Evolutionary conservation across 1,140 invertebrate species (phyloP).

Genomic region (Pararge aegeria): DNA sequence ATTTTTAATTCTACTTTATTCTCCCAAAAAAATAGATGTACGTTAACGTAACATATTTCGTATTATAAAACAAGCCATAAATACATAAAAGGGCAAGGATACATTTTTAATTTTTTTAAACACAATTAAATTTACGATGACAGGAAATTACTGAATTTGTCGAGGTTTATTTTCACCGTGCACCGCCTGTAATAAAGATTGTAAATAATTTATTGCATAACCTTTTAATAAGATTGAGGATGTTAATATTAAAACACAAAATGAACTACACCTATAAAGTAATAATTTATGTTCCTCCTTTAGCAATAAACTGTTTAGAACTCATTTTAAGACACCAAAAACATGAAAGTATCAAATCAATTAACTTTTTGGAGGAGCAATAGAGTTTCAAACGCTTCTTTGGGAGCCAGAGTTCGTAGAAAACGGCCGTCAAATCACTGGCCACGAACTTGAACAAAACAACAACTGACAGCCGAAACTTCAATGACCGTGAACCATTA

Average conservation of each 20-base stretch:
- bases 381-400: neutral
- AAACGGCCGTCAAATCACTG: constrained; percentile 6
- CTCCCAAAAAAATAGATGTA: neutral
- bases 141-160: constrained; percentile 27
- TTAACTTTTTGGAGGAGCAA: constrained; percentile 2
- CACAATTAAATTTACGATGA: constrained; percentile 27
- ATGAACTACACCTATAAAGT: neutral
- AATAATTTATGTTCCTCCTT: neutral
- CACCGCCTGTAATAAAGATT: constrained; percentile 17
- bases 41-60: neutral
- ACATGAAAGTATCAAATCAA: neutral
- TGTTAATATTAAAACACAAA: neutral
- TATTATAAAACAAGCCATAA: neutral
- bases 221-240: constrained; percentile 8
- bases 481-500: constrained; percentile 55
- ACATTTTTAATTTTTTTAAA: constrained; percentile 19
- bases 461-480: constrained; percentile 35
- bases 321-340: neutral
- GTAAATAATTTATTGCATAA: constrained; percentile 19
- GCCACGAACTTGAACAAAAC: constrained; percentile 15
- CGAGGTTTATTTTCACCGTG: constrained; percentile 19
- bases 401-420: neutral
- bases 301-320: neutral
- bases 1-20: neutral
- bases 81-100: constrained; percentile 23